A percentile compares a stretch with the other conserved stretches of the same genome.
These are phyloP conservation scores for Cepphus grylle DNA, from an alignment of 2,113 vertebrate genomes.

Conservation along the genomic window DNA sequence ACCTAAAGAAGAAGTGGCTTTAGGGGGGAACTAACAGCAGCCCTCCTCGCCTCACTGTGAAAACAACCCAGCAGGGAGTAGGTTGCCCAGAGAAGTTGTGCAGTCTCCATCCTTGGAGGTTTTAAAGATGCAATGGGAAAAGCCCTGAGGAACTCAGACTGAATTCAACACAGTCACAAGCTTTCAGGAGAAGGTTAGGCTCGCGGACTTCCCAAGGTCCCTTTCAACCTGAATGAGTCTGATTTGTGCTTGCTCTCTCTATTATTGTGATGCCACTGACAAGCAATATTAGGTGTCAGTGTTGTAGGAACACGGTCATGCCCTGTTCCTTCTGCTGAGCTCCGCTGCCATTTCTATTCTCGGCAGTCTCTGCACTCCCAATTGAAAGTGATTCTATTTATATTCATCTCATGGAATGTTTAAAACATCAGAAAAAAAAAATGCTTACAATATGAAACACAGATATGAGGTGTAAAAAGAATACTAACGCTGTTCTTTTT, in stretches of 20 bases:
- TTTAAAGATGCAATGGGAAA: neutral
- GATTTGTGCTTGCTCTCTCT: neutral
- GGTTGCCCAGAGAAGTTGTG: neutral
- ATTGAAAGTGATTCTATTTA: conserved; percentile 18
- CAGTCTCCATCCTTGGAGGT: neutral
- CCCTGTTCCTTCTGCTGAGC: neutral
- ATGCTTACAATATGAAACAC: neutral
- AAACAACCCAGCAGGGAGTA: neutral
- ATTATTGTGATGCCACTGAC: neutral
- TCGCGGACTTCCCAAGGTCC: neutral
- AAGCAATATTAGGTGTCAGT: neutral
- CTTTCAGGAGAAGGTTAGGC: neutral
- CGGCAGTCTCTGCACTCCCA: neutral
- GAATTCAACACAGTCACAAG: neutral
- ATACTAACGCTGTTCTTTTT: neutral
- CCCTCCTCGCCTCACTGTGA: fast-evolving
- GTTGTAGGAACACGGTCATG: neutral
- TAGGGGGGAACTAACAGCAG: neutral
- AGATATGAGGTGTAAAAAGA: neutral
- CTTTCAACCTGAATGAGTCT: neutral
- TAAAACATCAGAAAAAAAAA: neutral
- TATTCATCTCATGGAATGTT: neutral
- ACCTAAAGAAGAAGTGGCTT: neutral
- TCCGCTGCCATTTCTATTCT: neutral
- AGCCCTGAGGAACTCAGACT: neutral